Evolutionary conservation across 2,888 invertebrate species (phyloP).

Genomic region (Drosophila peninsularis): DNA sequence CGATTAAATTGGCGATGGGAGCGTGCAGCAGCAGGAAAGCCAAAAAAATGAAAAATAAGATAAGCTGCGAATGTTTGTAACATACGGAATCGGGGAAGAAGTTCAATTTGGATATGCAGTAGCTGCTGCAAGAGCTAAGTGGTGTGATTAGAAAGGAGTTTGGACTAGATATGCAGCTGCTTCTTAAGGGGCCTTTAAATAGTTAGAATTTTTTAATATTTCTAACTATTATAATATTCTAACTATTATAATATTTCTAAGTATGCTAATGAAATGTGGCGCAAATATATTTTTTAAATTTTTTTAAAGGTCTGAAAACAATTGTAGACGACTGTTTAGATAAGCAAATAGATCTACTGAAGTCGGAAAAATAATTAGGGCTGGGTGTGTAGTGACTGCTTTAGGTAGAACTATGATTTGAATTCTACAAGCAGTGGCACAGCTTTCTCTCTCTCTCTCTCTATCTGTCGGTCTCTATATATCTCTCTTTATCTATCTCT

Average conservation of each 20-base stretch:
- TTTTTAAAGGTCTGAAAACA: not conserved
- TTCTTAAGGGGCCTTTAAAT: too few relatives aligned
- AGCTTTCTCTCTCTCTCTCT: too few relatives aligned
- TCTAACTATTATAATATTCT: too few relatives aligned
- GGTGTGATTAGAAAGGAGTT: not conserved
- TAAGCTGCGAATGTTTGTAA: not conserved
- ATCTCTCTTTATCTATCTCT: too few relatives aligned
- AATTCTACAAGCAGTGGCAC: too few relatives aligned
- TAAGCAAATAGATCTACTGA: not conserved
- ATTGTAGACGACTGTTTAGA: not conserved
- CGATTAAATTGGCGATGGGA: slow-evolving; percentile 59
- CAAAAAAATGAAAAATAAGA: not conserved
- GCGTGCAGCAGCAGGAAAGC: slow-evolving; percentile 16
- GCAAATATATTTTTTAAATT: too few relatives aligned
- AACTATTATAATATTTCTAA: too few relatives aligned
- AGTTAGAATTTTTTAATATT: too few relatives aligned
- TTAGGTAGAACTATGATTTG: not conserved
- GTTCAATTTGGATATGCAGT: not conserved
- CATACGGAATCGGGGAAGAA: not conserved
- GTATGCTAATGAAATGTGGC: not conserved
- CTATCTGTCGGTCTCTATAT: too few relatives aligned
- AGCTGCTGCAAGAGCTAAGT: not conserved
- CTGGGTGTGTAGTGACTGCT: too few relatives aligned
- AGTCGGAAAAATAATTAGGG: too few relatives aligned
- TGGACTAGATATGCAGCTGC: not conserved